Evolutionary conservation across 2,113 vertebrate genomes (phyloP).

Genomic region (Trachemys scripta): DNA sequence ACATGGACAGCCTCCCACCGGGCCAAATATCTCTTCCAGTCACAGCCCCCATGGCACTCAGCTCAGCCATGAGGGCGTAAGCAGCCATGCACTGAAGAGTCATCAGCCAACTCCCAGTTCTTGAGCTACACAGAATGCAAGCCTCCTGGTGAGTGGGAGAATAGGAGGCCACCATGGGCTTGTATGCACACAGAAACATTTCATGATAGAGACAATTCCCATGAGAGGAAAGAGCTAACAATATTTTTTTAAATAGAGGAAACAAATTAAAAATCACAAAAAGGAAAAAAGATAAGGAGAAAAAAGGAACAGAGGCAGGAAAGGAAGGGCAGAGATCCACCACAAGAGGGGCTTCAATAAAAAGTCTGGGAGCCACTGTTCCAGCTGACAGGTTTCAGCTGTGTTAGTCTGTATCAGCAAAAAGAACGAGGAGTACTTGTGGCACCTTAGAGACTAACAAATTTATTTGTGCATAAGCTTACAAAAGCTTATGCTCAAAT

Average conservation of each 20-base stretch:
- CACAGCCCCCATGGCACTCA: neutral
- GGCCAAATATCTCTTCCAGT: neutral
- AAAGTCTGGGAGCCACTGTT: neutral
- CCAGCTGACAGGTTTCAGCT: neutral
- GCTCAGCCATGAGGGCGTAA: neutral
- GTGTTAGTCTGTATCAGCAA: no score
- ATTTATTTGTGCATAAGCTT: no score
- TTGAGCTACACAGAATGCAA: neutral
- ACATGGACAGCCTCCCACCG: neutral
- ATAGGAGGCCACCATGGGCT: neutral
- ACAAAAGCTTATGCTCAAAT: no score
- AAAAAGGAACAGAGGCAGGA: neutral
- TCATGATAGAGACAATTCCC: neutral
- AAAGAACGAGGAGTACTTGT: no score
- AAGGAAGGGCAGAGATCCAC: neutral
- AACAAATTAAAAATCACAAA: rapidly evolving
- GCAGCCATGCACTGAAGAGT: neutral
- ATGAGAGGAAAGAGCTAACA: rapidly evolving
- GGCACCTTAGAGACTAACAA: no score
- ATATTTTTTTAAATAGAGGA: neutral
- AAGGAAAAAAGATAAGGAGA: neutral
- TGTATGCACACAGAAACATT: neutral
- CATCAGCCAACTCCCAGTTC: neutral
- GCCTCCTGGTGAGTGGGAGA: neutral
- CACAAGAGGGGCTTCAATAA: neutral